Base-by-base conservation (phyloP, 2,113 vertebrate species). In the Cyprinus carpio region DNA sequence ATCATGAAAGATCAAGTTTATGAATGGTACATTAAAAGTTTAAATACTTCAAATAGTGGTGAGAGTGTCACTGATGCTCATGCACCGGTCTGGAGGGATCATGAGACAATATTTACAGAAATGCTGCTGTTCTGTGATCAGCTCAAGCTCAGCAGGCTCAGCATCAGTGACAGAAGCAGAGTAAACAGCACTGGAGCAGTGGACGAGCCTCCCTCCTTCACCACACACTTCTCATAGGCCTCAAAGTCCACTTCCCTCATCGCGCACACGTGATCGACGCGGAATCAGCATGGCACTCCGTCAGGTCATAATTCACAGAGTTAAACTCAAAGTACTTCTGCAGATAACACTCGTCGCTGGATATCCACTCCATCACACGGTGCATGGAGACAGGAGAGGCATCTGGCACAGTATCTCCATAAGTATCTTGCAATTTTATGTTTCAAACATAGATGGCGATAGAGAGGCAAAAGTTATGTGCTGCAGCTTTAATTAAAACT, bases 311-410 rank as follows among this genome's bases (percentile, higher is more conserved):
- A 62, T 84, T 94, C 88, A 97, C 97, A 0, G 97, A 99, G 93
- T 99, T 99, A 29, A 95, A 96, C 25, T 92, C 87, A 0, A 98
- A 95, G 90, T 99, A 99, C 49, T 91, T 95, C 92, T 99, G 97
- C 65, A 99, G 87, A 40, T 87, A 88, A 49, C 4, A 83, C 0
- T 2, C 79, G 3, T 96, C 89, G 0, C 11, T 10, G 0, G 93
- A 86, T 0, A 99, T 93, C 78, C 67, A 92, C 67, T 94, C 91
- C 85, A 99, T 88, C 16, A 92, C 92, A 0, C 0, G 37, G 0
- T 99, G 94, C 97, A 99, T 97, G 87, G 97, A 98, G 51, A 0
- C 2, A 0, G 89, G 87, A 1, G 97, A 95, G 12, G 94, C 97
- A 0, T 98, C 92, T 0, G 92, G 91, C 20, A 98, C 94, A n/a